A percentile compares a stretch with the other conserved stretches of the same genome.
Conservation (phyloP, 2,888 invertebrate genomes). For the Troides aeacus region DNA sequence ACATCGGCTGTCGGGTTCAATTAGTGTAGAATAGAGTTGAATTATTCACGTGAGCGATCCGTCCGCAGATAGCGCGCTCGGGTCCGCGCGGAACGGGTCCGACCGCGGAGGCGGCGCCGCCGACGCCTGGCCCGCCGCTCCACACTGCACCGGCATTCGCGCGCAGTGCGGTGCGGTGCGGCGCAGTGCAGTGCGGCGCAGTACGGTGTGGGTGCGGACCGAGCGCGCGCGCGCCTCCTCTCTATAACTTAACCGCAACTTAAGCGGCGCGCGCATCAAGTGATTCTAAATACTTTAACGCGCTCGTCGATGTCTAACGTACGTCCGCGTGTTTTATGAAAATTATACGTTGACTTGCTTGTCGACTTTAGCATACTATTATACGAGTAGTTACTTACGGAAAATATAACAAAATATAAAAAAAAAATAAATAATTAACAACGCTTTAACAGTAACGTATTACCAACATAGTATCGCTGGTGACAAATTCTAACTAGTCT, state of each 20-base stretch:
- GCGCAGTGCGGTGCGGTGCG: too few species aligned
- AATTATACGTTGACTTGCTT: neutral
- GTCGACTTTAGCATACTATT: neutral
- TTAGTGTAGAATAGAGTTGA: too few species aligned
- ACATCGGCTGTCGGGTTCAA: too few species aligned
- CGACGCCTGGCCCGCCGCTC: conserved; percentile 7
- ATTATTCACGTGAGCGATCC: too few species aligned
- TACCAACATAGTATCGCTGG: neutral
- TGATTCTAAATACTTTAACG: neutral
- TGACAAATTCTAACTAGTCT: neutral
- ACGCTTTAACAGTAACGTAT: neutral
- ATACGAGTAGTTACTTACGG: neutral
- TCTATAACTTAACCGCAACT: neutral
- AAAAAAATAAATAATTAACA: neutral
- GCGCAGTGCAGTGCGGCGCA: neutral
- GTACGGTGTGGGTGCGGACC: neutral
- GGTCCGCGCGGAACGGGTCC: neutral
- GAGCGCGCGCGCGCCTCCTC: conserved; percentile 11
- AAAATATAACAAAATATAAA: neutral
- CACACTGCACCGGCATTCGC: neutral
- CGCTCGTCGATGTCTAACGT: neutral
- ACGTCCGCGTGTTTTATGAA: neutral
- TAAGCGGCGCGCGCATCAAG: neutral
- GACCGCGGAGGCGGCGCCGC: neutral
- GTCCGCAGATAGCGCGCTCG: neutral